A percentile compares a stretch with the other conserved stretches of the same genome.
Conservation (phyloP, 2,888 invertebrate genomes). For the Onthophagus sagittarius region DNA sequence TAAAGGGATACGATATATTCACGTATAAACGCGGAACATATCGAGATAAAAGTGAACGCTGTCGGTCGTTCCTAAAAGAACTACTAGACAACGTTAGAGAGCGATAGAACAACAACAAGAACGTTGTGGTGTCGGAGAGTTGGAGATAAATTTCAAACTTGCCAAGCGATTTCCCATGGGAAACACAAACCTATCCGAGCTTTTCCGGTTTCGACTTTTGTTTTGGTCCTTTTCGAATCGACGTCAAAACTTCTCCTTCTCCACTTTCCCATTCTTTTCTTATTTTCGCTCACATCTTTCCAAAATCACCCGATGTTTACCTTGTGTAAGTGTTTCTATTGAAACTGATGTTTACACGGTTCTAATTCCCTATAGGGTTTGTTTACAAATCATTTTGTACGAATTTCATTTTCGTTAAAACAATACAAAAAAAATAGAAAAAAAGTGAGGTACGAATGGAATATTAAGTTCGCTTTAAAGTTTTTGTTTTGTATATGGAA, state of each 20-base stretch:
- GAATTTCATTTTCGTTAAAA: no score
- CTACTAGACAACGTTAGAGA: not conserved
- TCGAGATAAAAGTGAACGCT: not conserved
- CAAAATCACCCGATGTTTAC: slow-evolving; percentile 19
- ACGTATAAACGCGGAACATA: not conserved
- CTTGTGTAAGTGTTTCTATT: slow-evolving; percentile 22
- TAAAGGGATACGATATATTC: not conserved
- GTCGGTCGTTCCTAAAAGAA: not conserved
- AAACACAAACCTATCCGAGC: slow-evolving; percentile 28
- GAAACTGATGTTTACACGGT: slow-evolving; percentile 16
- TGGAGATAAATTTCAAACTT: slow-evolving; percentile 25
- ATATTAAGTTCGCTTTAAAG: not conserved
- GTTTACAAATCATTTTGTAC: slow-evolving; percentile 14
- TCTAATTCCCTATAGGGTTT: not conserved
- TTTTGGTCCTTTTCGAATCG: not conserved
- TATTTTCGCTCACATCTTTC: no score
- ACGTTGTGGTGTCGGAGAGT: not conserved
- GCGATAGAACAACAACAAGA: slow-evolving; percentile 6
- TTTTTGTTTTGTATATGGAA: not conserved
- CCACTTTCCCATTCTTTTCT: not conserved
- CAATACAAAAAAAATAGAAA: not conserved
- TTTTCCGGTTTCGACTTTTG: slow-evolving; percentile 8
- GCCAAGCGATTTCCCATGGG: slow-evolving; percentile 28
- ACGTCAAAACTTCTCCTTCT: slow-evolving; percentile 16
- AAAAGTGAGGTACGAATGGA: not conserved